phyloP scores from a whole-genome alignment of 1,140 invertebrate species.

The Penaeus vannamei region DNA sequence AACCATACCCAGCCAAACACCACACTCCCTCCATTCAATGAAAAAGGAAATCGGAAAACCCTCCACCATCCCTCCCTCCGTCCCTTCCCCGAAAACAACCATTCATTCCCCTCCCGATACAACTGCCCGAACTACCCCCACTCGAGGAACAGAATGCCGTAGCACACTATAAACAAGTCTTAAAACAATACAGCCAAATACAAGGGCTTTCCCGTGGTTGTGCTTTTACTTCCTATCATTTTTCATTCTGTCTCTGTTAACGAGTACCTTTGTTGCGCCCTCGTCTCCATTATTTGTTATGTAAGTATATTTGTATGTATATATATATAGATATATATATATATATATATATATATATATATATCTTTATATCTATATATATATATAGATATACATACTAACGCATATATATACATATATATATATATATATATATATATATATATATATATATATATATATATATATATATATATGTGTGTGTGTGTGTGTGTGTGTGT shows the following conservation, averaged over 20 bases:
- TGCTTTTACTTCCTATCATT: no score
- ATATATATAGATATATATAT: background rate
- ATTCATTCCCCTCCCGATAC: no score
- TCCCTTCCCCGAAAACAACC: no score
- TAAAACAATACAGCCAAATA: no score
- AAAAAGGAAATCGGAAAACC: no score
- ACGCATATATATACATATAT: background rate
- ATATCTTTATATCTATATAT: background rate
- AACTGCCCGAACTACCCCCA: no score
- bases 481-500: conserved; percentile 18
- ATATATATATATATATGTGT: conserved; percentile 44
- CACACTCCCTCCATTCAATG: no score
- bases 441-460: conserved; percentile 50
- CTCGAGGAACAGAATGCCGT: no score
- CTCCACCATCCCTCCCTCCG: no score
- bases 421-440: background rate
- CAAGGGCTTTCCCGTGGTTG: no score
- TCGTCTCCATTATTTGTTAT: background rate
- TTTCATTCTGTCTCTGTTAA: background rate
- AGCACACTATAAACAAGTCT: no score
- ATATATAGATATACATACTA: background rate
- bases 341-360: background rate
- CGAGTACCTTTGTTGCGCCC: background rate
- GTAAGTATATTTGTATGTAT: background rate
- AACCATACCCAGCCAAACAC: no score